Evolutionary conservation across 92 coral and sea anemone species (phyloP).

Genomic region (Scolanthus callimorphus): DNA sequence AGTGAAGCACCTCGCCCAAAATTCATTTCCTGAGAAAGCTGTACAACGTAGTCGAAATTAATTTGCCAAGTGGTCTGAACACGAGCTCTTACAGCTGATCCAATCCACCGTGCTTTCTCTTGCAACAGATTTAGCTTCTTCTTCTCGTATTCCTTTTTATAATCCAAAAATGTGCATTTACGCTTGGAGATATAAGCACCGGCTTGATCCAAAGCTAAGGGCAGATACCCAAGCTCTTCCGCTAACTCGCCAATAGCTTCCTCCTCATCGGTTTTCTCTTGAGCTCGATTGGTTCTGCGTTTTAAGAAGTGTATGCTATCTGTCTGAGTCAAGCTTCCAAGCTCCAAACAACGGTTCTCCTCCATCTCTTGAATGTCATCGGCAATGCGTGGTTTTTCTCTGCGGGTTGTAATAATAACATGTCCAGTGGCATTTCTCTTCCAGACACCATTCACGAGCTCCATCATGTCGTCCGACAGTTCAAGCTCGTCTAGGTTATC

Average conservation of each 20-base stretch:
- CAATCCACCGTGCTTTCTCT: constrained; percentile 37
- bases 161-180: constrained; percentile 30
- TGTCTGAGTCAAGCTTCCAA: constrained; percentile 35
- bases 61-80: constrained; percentile 80
- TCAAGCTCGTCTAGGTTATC: constrained; percentile 72
- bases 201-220: constrained; percentile 87
- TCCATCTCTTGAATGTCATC: constrained; percentile 47
- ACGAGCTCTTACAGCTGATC: constrained; percentile 58
- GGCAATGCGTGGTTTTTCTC: constrained; percentile 45
- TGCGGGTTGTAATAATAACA: constrained; percentile 66
- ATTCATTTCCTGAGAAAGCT: constrained; percentile 26
- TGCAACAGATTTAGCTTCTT: constrained; percentile 45
- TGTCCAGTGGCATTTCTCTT: constrained; percentile 57
- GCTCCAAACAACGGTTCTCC: constrained; percentile 40
- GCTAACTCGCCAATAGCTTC: constrained; percentile 16
- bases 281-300: constrained; percentile 25
- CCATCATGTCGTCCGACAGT: constrained; percentile 53
- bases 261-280: constrained; percentile 8
- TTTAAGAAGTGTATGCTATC: constrained; percentile 54
- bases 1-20: constrained; percentile 44
- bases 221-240: constrained; percentile 70
- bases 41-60: constrained; percentile 52
- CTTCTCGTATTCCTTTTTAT: constrained; percentile 45
- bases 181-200: constrained; percentile 57
- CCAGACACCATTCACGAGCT: constrained; percentile 69